phyloP scores from a whole-genome alignment of 2,113 vertebrate species.

The Perognathus longimembris region DNA sequence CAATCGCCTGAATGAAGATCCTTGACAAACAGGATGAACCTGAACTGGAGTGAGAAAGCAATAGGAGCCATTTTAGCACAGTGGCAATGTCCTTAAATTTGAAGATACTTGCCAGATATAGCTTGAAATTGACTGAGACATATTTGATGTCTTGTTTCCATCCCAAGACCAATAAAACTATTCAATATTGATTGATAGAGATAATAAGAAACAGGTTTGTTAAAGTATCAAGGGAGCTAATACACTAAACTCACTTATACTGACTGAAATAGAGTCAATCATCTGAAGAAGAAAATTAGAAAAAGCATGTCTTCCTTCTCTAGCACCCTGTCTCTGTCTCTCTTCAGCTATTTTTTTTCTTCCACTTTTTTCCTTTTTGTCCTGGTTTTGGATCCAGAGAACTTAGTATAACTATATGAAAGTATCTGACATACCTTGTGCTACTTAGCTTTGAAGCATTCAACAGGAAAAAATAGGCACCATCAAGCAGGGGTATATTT shows the following conservation, averaged over 20 bases:
- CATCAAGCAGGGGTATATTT: neutral
- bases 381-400: constrained; percentile 44
- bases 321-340: neutral
- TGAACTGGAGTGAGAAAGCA: neutral
- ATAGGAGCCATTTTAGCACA: neutral
- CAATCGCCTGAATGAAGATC: neutral
- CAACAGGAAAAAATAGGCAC: neutral
- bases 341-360: neutral
- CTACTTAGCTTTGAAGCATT: neutral
- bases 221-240: neutral
- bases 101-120: neutral
- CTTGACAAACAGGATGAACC: neutral
- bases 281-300: constrained; percentile 26
- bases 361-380: neutral
- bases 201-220: neutral
- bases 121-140: neutral
- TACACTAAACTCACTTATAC: neutral
- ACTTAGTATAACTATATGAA: constrained; percentile 25
- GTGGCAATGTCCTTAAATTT: neutral
- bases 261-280: neutral
- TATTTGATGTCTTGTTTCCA: neutral
- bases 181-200: neutral
- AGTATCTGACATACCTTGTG: neutral
- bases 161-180: neutral
- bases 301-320: neutral